Evolutionary conservation across 2,888 invertebrate species (phyloP), one percentile per base, ranked within the genome.

Genomic region (Gastrophysa polygoni): DNA sequence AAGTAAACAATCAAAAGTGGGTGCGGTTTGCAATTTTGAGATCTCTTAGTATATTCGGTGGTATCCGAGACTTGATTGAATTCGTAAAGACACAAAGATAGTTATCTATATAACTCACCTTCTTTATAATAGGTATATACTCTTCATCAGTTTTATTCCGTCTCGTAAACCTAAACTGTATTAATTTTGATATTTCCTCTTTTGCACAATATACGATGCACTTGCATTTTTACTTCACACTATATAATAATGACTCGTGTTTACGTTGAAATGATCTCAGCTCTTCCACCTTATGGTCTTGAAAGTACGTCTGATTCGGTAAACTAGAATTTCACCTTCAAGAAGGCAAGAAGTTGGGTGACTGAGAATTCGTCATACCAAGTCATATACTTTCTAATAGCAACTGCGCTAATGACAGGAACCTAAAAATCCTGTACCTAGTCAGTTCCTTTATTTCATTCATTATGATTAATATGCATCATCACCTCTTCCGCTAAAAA

Each of bases 311-410:
- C 10, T 7, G 4, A 24, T 24, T 5, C 7, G 7, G 24, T 24
- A 11, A 8, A 32, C 2, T 11, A 11, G 32, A 32, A 32, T 43
- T 38, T 52, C 18, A 38, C 52, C 43, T 52, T 52, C 24, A 52
- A 38, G 38, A 38, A 52, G 52, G 52, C 38, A 24, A 52, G 52
- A 34, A 38, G 43, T 38, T 52, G 38, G 52, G 43, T 51, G 51
- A 18, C 51, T 17, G 29, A 28, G 7, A 29, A 18, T 11, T 38
- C 29, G 29, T 24, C 7, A 7, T 24, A 24, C 7, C 4, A 32
- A 7, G 32, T 32, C 32, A 32, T 32, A n/a, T 38, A 52, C 52
- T 52, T 52, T 52, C 52, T 52, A 52, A 52, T 34, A 18, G n/a
- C 20, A 21, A 18, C 3, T 21, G 24, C n/a, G n/a, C 5, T 48